Evolutionary conservation across 2,797 vertebrate genomes (phyloP).

Genomic region (Sebastes ruberrimus): DNA sequence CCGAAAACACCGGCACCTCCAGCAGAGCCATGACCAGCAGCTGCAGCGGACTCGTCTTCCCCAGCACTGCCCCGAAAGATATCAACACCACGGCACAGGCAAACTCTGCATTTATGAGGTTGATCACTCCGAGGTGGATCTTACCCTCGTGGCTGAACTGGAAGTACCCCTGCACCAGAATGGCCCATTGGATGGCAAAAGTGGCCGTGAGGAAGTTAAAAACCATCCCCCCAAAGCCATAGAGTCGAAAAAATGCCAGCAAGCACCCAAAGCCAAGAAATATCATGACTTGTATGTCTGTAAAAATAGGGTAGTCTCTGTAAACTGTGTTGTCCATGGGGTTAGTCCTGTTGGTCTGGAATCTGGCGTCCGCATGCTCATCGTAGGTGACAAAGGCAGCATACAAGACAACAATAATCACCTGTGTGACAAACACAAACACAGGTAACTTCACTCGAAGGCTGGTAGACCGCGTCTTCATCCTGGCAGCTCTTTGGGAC

Average conservation of each 20-base stretch:
- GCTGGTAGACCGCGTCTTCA: conserved; percentile 64
- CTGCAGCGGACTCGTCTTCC: conserved; percentile 87
- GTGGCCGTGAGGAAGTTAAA: conserved; percentile 88
- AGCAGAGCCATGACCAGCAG: conserved; percentile 85
- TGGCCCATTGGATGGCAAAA: conserved; percentile 87
- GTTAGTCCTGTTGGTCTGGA: conserved; percentile 61
- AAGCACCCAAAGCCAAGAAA: conserved; percentile 88
- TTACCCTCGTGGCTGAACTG: conserved; percentile 79
- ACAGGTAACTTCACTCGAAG: conserved; percentile 76
- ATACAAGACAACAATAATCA: conserved; percentile 77
- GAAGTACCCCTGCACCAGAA: conserved; percentile 87
- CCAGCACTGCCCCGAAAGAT: conserved; percentile 85
- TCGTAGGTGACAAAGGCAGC: conserved; percentile 83
- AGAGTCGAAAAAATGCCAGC: conserved; percentile 84
- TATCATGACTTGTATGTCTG: conserved; percentile 89
- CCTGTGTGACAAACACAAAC: conserved; percentile 80
- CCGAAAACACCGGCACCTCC: conserved; percentile 83
- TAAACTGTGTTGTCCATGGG: conserved; percentile 75
- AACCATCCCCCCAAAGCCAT: conserved; percentile 84
- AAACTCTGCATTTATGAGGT: conserved; percentile 85
- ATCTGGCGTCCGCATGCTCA: conserved; percentile 66
- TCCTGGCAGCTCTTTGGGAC: conserved; percentile 44
- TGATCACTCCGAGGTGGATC: conserved; percentile 83
- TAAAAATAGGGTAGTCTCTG: conserved; percentile 83
- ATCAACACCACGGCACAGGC: conserved; percentile 87